A percentile compares a stretch with the other conserved stretches of the same genome.
Conservation (phyloP, 1,140 invertebrate species). For the Macrosteles quadrilineatus region DNA sequence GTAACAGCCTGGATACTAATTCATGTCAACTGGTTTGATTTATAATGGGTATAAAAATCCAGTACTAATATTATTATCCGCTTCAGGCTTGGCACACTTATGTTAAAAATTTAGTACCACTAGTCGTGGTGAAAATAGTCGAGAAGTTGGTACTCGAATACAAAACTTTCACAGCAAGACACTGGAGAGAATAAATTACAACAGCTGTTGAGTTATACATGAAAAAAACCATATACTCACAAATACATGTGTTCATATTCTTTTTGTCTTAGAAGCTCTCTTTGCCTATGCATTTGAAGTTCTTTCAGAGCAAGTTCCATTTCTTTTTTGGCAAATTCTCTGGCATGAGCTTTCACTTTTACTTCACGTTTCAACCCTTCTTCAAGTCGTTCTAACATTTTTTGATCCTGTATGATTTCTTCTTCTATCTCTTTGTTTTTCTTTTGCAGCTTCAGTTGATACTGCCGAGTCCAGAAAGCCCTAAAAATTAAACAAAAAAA, state of each 20-base stretch:
- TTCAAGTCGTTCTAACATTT: neutral
- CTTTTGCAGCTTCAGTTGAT: slow-evolving; percentile 7
- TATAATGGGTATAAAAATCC: too few relatives aligned
- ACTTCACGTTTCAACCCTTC: neutral
- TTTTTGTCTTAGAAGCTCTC: neutral
- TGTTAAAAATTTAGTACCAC: too few relatives aligned
- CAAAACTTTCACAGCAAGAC: too few relatives aligned
- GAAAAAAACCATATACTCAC: neutral
- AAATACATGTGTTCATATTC: slow-evolving; percentile 15
- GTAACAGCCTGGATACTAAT: too few relatives aligned
- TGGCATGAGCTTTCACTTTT: neutral
- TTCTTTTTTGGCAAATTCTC: slow-evolving; percentile 18
- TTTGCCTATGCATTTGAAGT: slow-evolving; percentile 1
- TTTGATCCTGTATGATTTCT: neutral
- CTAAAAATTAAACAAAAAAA: too few relatives aligned
- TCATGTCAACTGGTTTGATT: too few relatives aligned
- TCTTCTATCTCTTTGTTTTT: slow-evolving; percentile 12
- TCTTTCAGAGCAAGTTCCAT: slow-evolving; percentile 13
- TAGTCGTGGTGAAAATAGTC: too few relatives aligned
- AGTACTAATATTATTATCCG: too few relatives aligned
- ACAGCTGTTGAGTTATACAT: too few relatives aligned
- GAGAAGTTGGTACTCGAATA: too few relatives aligned
- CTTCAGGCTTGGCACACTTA: too few relatives aligned
- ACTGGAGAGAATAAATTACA: too few relatives aligned
- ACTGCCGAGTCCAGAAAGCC: slow-evolving; percentile 10